Percentiles rank a stretch among this genome's conserved stretches.
Evolutionary conservation across 2,888 invertebrate genomes (phyloP).

Genomic region (Pinctada fucata): DNA sequence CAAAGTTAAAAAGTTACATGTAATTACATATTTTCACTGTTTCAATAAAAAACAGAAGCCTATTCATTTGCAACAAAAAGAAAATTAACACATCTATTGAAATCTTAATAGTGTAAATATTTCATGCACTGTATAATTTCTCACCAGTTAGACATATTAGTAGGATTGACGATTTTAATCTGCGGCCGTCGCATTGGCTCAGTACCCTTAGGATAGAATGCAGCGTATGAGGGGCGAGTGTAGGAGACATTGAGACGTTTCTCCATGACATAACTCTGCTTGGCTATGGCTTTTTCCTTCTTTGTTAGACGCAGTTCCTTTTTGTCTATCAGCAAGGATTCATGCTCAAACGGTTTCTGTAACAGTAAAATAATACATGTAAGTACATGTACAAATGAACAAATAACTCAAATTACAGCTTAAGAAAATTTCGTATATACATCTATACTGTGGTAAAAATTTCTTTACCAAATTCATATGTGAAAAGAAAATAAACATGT

Average conservation of each 20-base stretch:
- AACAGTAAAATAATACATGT: constrained; percentile 25
- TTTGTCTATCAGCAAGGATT: constrained; percentile 93
- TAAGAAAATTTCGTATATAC: background rate
- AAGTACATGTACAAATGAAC: background rate
- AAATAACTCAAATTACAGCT: background rate
- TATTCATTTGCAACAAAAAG: too few relatives aligned
- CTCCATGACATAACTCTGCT: constrained; percentile 94
- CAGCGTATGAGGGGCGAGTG: constrained; percentile 71
- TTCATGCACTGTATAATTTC: too few relatives aligned
- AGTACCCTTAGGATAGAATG: constrained; percentile 64
- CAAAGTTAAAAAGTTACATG: too few relatives aligned
- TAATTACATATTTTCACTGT: too few relatives aligned
- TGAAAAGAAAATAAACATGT: too few relatives aligned
- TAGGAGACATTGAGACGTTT: constrained; percentile 82
- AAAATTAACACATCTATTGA: too few relatives aligned
- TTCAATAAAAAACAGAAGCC: too few relatives aligned
- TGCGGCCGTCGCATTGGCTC: constrained; percentile 38
- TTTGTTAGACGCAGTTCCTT: constrained; percentile 96
- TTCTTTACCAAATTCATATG: too few relatives aligned
- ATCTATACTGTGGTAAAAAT: background rate
- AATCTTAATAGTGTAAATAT: too few relatives aligned
- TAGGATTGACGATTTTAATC: constrained; percentile 21
- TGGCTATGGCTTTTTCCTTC: constrained; percentile 94
- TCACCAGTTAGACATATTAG: constrained; percentile 20
- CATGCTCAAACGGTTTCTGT: constrained; percentile 92